Evolutionary conservation across 92 coral and sea anemone genomes (phyloP), one percentile per base, ranked within the genome.

Genomic region (Plumapathes pennacea): DNA sequence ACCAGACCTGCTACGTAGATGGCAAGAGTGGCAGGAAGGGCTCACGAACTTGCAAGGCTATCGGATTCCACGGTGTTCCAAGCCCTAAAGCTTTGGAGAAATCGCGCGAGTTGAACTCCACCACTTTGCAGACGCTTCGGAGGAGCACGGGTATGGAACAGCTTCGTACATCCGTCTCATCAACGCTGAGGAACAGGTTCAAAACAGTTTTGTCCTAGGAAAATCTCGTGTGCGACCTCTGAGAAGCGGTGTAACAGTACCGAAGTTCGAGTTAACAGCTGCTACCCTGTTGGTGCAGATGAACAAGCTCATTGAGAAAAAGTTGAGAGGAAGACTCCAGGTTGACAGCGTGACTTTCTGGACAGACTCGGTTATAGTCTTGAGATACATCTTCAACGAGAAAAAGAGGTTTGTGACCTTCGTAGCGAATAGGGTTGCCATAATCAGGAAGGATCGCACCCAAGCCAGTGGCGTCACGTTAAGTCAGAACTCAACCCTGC

Each of bases 141-240:
- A 78, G 46, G 85, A 71, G 58, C 78, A 78, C 47, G 86, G 86
- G 28, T 79, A 79, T 44, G 86, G 86, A 36, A 64, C 86, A 57
- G 86, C 33, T 14, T 79, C 86, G 31, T 71, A 80, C 53, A 34
- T 78, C 13, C 80, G 85, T 29, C 44, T 71, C 4, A 58, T 57
- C 13, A 76, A 63, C 51, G 38, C 55, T 3, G 20, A 20, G 36
- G 89, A 55, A 21, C 43, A 59, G 7, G 58, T 83, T n/a, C 80
- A 76, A 57, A 69, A 84, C 44, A 28, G 72, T 21, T 78, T 78
- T 38, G 58, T 78, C 28, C 41, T 61, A 56, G 79, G 85, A 21
- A 78, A 71, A 58, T 61, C 85, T 11, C 69, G 85, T 24, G 85
- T 78, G 2, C 69, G 30, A 25, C 80, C 78, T 2, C 30, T 78